Evolutionary conservation across 1,140 invertebrate species (phyloP).

Genomic region (Pseudachorutes palmiensis): DNA sequence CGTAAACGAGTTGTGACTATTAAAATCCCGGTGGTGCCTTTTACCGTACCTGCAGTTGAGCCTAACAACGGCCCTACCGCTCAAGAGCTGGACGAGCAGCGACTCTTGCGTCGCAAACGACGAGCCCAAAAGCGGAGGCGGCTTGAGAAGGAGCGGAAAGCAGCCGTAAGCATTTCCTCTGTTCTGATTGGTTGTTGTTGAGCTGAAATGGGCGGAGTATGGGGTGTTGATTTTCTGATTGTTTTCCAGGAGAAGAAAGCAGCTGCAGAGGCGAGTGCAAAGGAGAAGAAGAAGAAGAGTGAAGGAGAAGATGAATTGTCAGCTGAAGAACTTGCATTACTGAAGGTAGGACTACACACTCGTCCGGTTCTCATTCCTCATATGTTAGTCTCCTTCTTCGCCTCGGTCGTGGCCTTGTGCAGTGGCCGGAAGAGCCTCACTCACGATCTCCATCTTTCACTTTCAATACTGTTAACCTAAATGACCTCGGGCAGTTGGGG

Average conservation of each 20-base stretch:
- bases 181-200: not conserved
- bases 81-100: not conserved
- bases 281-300: constrained; percentile 35
- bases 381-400: not conserved
- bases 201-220: not conserved
- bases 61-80: not conserved
- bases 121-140: not conserved
- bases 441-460: not conserved
- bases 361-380: not conserved
- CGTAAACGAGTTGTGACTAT: constrained; percentile 27
- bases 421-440: not conserved
- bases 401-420: not conserved
- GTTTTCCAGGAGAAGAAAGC: constrained; percentile 14
- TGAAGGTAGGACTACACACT: constrained; percentile 39
- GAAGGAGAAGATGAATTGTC: constrained; percentile 41
- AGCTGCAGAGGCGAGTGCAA: constrained; percentile 6
- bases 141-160: not conserved
- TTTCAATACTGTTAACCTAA: not conserved
- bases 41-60: constrained; percentile 25
- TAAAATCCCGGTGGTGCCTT: constrained; percentile 36
- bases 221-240: not conserved
- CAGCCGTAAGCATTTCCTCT: not conserved
- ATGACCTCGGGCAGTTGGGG: not conserved
- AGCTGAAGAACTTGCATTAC: constrained; percentile 41
- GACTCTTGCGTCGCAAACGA: constrained; percentile 12